A percentile compares a stretch with the other conserved stretches of the same genome.
Conservation (phyloP, 2,113 vertebrate species). For the Chlorodrepanis virens region DNA sequence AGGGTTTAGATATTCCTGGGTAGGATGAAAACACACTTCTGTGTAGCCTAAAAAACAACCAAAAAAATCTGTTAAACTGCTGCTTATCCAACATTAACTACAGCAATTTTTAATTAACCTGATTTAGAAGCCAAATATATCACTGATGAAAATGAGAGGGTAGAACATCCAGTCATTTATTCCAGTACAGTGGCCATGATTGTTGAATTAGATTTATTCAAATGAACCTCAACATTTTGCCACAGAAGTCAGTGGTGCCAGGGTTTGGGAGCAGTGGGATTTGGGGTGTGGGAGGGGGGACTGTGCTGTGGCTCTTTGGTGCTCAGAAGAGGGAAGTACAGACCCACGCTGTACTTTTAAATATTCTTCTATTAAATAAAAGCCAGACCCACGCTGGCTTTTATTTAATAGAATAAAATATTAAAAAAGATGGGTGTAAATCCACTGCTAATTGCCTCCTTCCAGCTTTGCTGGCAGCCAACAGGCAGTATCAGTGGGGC, state of each 20-base stretch:
- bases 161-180: slow-evolving; percentile 53
- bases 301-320: not conserved
- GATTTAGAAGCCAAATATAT: slow-evolving; percentile 58
- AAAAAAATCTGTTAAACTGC: not conserved
- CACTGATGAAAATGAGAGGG: slow-evolving; percentile 61
- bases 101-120: slow-evolving; percentile 67
- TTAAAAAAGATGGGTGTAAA: not conserved
- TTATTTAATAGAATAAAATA: not conserved
- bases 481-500: not conserved
- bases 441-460: not conserved
- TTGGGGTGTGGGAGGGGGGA: not conserved
- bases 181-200: slow-evolving; percentile 33
- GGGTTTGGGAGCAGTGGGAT: not conserved
- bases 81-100: slow-evolving; percentile 45
- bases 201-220: slow-evolving; percentile 33
- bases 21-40: not conserved
- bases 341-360: accelerated
- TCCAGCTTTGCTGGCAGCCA: not conserved
- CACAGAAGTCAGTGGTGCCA: not conserved
- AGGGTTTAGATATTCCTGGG: not conserved
- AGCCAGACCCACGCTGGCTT: accelerated
- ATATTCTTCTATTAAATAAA: too few relatives aligned
- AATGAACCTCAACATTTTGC: not conserved
- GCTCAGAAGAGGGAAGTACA: not conserved
- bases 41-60: not conserved